Conservation (phyloP, 2,888 invertebrate genomes). For the Metallyticus violacea region DNA sequence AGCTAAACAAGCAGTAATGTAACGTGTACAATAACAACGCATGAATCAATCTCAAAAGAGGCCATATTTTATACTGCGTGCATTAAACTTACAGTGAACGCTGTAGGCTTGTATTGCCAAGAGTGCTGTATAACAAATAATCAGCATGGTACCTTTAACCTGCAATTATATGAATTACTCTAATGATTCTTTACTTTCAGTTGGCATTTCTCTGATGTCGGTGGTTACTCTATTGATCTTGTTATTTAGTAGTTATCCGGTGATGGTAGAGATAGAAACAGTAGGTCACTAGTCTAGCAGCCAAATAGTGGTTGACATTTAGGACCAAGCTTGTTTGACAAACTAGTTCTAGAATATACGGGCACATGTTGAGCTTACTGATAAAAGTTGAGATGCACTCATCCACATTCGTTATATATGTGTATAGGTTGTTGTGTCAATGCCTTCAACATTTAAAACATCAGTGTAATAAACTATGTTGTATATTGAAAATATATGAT, state of each 20-base stretch:
- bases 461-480: too few species aligned
- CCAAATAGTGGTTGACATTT: not conserved
- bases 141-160: not conserved
- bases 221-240: not conserved
- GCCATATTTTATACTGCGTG: not conserved
- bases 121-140: not conserved
- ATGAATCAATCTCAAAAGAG: too few species aligned
- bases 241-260: not conserved
- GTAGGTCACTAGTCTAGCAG: not conserved
- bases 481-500: too few species aligned
- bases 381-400: not conserved
- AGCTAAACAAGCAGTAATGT: not conserved
- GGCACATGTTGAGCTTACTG: not conserved
- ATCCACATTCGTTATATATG: not conserved
- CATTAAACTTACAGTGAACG: not conserved
- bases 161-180: slow-evolving; percentile 38
- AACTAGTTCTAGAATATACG: not conserved
- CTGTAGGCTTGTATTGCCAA: not conserved
- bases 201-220: not conserved
- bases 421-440: too few species aligned
- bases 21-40: too few species aligned
- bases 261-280: not conserved
- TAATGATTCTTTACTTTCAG: not conserved
- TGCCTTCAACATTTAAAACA: not conserved
- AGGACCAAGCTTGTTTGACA: not conserved